Evolutionary conservation across 2,888 invertebrate genomes (phyloP).

Genomic region (Aproaerema taeniolella): DNA sequence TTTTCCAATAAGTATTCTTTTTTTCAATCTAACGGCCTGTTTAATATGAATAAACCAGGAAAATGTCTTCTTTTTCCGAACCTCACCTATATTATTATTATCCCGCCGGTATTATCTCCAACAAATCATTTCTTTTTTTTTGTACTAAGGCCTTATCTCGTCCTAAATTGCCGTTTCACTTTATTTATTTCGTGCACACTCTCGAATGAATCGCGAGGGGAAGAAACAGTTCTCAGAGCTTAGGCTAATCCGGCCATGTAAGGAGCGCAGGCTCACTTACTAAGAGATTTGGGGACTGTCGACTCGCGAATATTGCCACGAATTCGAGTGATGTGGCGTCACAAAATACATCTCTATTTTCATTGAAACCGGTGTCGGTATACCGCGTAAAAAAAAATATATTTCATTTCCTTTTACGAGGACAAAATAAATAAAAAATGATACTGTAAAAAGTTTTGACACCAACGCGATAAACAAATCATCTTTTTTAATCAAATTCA

Average conservation of each 20-base stretch:
- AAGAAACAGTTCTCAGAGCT: slow-evolving; percentile 51
- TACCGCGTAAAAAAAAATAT: too few species aligned
- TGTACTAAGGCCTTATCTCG: slow-evolving; percentile 32
- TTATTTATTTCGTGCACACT: slow-evolving; percentile 47
- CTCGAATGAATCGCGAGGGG: slow-evolving; percentile 42
- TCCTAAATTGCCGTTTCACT: slow-evolving; percentile 33
- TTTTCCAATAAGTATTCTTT: too few species aligned
- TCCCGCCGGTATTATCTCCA: slow-evolving; percentile 6
- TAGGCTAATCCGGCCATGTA: slow-evolving; percentile 49
- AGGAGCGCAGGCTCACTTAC: slow-evolving; percentile 46
- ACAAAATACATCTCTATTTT: too few species aligned
- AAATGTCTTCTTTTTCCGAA: not conserved
- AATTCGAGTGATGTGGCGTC: not conserved
- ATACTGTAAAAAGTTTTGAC: too few species aligned
- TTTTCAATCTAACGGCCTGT: too few species aligned
- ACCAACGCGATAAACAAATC: too few species aligned
- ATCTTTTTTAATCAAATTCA: too few species aligned
- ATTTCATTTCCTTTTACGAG: too few species aligned
- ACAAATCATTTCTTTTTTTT: slow-evolving; percentile 32
- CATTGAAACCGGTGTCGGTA: too few species aligned
- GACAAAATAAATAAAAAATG: too few species aligned
- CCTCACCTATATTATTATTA: not conserved
- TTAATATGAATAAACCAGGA: not conserved
- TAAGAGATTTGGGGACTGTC: slow-evolving; percentile 45
- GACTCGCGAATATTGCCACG: slow-evolving; percentile 23